These are phyloP conservation scores for Eumerus sabulonum DNA, from an alignment of 2,888 invertebrate species.

Conservation along the genomic window DNA sequence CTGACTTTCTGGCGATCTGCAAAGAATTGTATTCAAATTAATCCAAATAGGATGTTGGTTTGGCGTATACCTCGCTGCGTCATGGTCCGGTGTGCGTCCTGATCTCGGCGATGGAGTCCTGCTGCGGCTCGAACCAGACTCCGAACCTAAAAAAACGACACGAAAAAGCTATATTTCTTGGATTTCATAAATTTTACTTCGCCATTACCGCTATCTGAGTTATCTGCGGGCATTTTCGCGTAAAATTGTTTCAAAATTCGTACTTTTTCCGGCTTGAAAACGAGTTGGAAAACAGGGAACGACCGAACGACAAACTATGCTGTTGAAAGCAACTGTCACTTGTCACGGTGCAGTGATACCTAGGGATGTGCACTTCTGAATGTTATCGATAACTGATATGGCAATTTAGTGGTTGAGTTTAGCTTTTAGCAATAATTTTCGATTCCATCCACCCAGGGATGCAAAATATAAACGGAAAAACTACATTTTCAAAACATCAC, in stretches of 20 bases:
- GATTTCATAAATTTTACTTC: neutral
- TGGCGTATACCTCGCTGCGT: slow-evolving; percentile 67
- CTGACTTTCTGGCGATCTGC: slow-evolving; percentile 72
- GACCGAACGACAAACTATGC: neutral
- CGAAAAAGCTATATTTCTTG: neutral
- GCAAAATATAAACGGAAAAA: neutral
- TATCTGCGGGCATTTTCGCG: slow-evolving; percentile 43
- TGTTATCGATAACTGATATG: slow-evolving; percentile 10
- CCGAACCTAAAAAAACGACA: slow-evolving; percentile 72
- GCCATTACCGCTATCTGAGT: slow-evolving; percentile 54
- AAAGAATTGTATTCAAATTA: neutral
- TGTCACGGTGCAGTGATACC: neutral
- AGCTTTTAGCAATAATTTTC: too few species aligned
- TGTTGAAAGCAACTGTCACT: slow-evolving; percentile 17
- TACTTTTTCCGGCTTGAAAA: neutral
- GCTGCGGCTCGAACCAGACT: slow-evolving; percentile 75
- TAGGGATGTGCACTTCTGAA: neutral
- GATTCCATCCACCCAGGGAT: neutral
- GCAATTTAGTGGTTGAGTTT: too few species aligned
- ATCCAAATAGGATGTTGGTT: neutral
- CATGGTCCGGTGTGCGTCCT: slow-evolving; percentile 71
- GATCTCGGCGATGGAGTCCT: slow-evolving; percentile 74
- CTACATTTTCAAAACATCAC: neutral
- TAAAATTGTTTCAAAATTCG: neutral
- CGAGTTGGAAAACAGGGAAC: slow-evolving; percentile 3